A percentile compares a stretch with the other conserved stretches of the same genome.
Evolutionary conservation across 2,888 invertebrate genomes (phyloP).

Genomic region (Dicranocentrus wangi): DNA sequence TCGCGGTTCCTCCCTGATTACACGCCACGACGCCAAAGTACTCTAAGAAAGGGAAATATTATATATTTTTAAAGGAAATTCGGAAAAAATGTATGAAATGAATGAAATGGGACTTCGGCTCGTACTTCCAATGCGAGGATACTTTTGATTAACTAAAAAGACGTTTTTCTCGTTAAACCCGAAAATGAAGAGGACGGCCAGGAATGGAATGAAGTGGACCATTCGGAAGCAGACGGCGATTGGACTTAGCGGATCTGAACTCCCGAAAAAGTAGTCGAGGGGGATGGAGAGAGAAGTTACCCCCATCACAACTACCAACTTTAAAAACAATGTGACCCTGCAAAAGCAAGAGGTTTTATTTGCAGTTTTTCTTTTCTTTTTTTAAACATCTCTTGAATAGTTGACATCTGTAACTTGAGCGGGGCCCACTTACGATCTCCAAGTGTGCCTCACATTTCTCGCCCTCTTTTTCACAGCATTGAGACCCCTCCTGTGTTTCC

Average conservation of each 20-base stretch:
- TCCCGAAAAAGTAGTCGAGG: slow-evolving; percentile 64
- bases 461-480: slow-evolving; percentile 44
- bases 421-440: slow-evolving; percentile 67
- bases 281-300: slow-evolving; percentile 65
- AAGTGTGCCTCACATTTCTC: slow-evolving; percentile 50
- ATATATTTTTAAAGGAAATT: neutral
- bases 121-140: slow-evolving; percentile 59
- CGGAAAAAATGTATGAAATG: too few species aligned
- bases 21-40: slow-evolving; percentile 44
- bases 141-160: slow-evolving; percentile 56
- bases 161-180: slow-evolving; percentile 67
- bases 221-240: slow-evolving; percentile 57
- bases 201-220: slow-evolving; percentile 64
- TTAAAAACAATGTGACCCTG: slow-evolving; percentile 61
- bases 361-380: too few species aligned
- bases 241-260: slow-evolving; percentile 61
- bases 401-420: too few species aligned
- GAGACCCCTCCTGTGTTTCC: slow-evolving; percentile 63
- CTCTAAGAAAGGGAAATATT: slow-evolving; percentile 19
- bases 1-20: slow-evolving; percentile 38
- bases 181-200: slow-evolving; percentile 61
- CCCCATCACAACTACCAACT: slow-evolving; percentile 65
- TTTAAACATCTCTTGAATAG: too few species aligned
- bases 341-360: neutral
- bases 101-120: too few species aligned